Evolutionary conservation across 2,888 invertebrate genomes (phyloP), one percentile per base, ranked within the genome.

Genomic region (Athalia circularis): DNA sequence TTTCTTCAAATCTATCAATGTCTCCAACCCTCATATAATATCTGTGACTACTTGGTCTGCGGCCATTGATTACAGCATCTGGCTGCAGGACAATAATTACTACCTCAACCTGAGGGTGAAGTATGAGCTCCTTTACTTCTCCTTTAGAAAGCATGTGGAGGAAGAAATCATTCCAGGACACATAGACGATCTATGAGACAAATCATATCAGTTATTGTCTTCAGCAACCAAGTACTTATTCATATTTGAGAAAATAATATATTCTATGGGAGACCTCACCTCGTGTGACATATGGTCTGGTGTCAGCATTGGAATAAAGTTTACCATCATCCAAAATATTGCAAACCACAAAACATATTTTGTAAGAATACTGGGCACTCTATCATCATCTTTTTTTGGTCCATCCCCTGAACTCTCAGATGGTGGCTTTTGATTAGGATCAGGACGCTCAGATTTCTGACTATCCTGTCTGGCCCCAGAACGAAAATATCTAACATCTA

Each of bases 121-220:
- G 95, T 81, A 96, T 94, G 8, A 97, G 91, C 90, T 97, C 95
- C 85, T 96, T 95, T 0, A 98, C 98, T 92, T 99, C 98, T 11
- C 99, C 99, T 88, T 96, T 97, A 0, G 96, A 95, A 77, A 99
- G 91, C 96, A 99, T 97, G 80, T 97, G 95, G 90, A 98, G 95
- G 0, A 98, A 94, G 92, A 99, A 99, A 91, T 99, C 98, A 91
- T 98, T 97, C 99, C 99, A 99, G 0, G 97, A 96, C 2, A 98
- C 95, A 88, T 95, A 96, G 50, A 95, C 92, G n/a, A 94, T 92
- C 47, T 93, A 88, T 93, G 94, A 89, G 6, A 91, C 87, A 68
- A 81, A 81, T 75, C 70, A 62, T 9, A 50, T 11, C 29, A 65
- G 15, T 52, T 48, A 48, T 54, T 47, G 29, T 54, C 9, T 13